phyloP scores from a whole-genome alignment of 2,797 vertebrate genomes.

The Parotocinclus haroldoi region DNA sequence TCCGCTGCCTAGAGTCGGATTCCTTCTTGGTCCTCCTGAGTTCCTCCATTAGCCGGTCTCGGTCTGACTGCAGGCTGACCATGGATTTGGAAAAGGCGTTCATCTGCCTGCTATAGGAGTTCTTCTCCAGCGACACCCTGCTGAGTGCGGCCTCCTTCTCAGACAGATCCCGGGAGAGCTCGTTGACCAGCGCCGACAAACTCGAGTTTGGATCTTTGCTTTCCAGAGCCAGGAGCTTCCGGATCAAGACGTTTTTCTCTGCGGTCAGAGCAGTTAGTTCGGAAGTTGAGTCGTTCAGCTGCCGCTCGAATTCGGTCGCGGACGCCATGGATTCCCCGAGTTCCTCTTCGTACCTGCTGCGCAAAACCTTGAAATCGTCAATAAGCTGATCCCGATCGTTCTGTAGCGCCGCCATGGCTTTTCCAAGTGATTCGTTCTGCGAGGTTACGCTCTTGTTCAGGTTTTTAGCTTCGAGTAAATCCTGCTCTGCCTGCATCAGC shows the following conservation, averaged over 20 bases:
- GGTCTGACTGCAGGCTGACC: conserved; percentile 83
- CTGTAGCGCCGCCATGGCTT: conserved; percentile 82
- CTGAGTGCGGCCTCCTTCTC: conserved; percentile 69
- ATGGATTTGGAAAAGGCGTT: conserved; percentile 81
- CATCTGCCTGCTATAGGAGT: conserved; percentile 68
- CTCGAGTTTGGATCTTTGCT: conserved; percentile 56
- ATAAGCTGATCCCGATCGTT: conserved; percentile 80
- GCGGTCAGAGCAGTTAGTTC: conserved; percentile 59
- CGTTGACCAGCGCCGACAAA: conserved; percentile 63
- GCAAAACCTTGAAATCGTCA: conserved; percentile 76
- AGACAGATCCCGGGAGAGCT: conserved; percentile 63
- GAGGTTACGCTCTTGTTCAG: conserved; percentile 65
- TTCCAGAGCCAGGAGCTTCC: conserved; percentile 58
- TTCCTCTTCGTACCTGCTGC: conserved; percentile 70
- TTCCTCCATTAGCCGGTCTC: conserved; percentile 78
- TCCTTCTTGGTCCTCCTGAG: conserved; percentile 65
- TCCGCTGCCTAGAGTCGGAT: conserved; percentile 60
- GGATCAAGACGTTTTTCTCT: conserved; percentile 64
- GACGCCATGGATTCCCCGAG: conserved; percentile 63
- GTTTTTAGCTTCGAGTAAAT: conserved; percentile 57
- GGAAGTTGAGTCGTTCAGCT: conserved; percentile 62
- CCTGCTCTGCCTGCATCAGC: conserved; percentile 58
- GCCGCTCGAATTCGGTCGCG: conserved; percentile 63
- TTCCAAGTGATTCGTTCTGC: conserved; percentile 78
- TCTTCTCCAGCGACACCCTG: conserved; percentile 65